Conservation (phyloP, 2,797 vertebrate species). For the Hoplostethus atlanticus region DNA sequence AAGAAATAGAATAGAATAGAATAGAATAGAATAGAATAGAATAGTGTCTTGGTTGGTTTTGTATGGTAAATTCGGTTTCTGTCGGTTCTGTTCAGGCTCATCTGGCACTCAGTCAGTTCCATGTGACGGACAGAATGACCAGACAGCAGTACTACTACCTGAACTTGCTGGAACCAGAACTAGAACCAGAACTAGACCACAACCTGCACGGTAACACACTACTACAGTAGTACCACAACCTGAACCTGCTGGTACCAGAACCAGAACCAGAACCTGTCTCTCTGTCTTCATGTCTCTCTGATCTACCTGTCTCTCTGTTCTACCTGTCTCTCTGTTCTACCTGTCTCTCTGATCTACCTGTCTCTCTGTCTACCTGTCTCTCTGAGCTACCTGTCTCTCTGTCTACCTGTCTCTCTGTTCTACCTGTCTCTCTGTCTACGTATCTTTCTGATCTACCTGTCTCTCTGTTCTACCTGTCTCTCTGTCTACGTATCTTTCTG, state of each 20-base stretch:
- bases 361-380: too few species aligned
- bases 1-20: too few species aligned
- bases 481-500: too few species aligned
- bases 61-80: too few species aligned
- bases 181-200: neutral
- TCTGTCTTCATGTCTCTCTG: too few species aligned
- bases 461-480: neutral
- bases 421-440: neutral
- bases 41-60: too few species aligned
- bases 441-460: neutral
- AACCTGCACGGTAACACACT: too few species aligned
- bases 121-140: constrained; percentile 71
- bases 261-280: neutral
- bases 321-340: neutral
- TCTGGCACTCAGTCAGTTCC: constrained; percentile 78
- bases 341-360: neutral
- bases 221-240: too few species aligned
- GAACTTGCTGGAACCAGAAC: constrained; percentile 78
- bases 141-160: constrained; percentile 80
- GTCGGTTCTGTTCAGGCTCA: constrained; percentile 62
- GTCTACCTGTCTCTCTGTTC: too few species aligned
- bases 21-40: too few species aligned
- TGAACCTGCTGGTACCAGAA: too few species aligned
- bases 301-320: neutral
- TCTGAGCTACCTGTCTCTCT: neutral